Base-by-base conservation (phyloP, 2,797 vertebrate species). In the Microctenopoma stevenorrisi region DNA sequence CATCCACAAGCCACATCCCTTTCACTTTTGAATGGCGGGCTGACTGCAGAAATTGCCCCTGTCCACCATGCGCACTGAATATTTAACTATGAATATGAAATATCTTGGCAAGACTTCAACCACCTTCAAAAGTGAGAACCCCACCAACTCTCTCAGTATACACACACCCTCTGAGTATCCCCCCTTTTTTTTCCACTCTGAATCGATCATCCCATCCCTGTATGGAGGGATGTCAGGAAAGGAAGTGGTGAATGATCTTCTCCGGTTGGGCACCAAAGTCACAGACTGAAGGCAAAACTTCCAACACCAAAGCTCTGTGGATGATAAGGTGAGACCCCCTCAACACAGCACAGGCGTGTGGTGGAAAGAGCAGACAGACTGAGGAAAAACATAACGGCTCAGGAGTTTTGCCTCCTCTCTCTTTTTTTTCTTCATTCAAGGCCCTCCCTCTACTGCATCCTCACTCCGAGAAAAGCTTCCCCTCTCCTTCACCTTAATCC, bases 21-120 rank as follows among this genome's bases (percentile, higher is more conserved):
- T 88, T 90, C 88, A 86, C 88, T 90, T 90, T 76, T 89, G 89
- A 90, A 90, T 88, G 89, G 88, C 72, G 85, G 87, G 86, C 84
- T 89, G 90, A 91, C 90, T 89, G 86, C 87, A 83, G 78, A 90
- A 88, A 89, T 87, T 88, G 89, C 86, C 85, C 84, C 89, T 84
- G 86, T 87, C 90, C 87, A 86, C 84, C 82, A 84, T 79, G 83
- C 62, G 66, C 80, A 40, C 75, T 86, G 89, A 87, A 90, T 91
- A 88, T 90, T 89, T 79, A 83, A 83, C 82, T 81, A 82, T 83
- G 87, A 91, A 91, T 91, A 91, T 79, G 61, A 89, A 92, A 87
- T 87, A 61, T 85, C 76, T 78, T 87, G 87, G 87, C 79, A 80
- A 88, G 82, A 83, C 86, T 90, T 86, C 85, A 88, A 83, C 80